Conservation (phyloP, 1,140 invertebrate genomes). For the Drosophila punjabiensis region DNA sequence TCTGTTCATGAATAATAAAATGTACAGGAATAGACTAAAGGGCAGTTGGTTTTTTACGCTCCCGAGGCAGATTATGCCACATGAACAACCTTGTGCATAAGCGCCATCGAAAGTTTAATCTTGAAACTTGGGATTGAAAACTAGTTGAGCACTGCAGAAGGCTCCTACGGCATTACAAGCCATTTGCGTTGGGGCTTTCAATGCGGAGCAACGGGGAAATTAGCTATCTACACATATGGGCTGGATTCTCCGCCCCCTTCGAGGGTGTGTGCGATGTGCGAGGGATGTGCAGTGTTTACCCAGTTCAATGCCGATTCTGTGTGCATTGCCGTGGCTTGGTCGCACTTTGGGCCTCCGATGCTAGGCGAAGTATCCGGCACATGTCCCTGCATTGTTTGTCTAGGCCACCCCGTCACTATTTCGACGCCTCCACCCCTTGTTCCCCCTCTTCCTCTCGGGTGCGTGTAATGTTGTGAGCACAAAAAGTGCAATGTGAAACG, state of each 20-base stretch:
- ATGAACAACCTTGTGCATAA: neutral
- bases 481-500: conserved; percentile 45
- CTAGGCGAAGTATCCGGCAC: conserved; percentile 15
- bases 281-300: conserved; percentile 8
- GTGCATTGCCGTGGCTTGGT: conserved; percentile 57
- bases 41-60: neutral
- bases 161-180: conserved; percentile 32
- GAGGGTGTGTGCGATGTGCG: neutral
- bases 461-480: conserved; percentile 30
- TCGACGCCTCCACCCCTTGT: neutral
- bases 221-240: conserved; percentile 50
- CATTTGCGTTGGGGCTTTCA: conserved; percentile 39
- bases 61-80: neutral
- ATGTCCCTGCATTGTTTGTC: conserved; percentile 31
- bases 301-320: conserved; percentile 46
- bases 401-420: conserved; percentile 7
- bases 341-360: conserved; percentile 19
- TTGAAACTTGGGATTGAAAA: conserved; percentile 30
- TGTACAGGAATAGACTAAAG: neutral
- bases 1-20: neutral
- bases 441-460: neutral
- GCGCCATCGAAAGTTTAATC: conserved; percentile 16
- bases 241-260: conserved; percentile 3
- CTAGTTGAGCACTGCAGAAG: conserved; percentile 15
- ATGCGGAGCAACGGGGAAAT: conserved; percentile 48